Percentiles rank a stretch among this genome's conserved stretches.
Evolutionary conservation across 2,888 invertebrate genomes (phyloP).

Genomic region (Neocrepidodera transversa): DNA sequence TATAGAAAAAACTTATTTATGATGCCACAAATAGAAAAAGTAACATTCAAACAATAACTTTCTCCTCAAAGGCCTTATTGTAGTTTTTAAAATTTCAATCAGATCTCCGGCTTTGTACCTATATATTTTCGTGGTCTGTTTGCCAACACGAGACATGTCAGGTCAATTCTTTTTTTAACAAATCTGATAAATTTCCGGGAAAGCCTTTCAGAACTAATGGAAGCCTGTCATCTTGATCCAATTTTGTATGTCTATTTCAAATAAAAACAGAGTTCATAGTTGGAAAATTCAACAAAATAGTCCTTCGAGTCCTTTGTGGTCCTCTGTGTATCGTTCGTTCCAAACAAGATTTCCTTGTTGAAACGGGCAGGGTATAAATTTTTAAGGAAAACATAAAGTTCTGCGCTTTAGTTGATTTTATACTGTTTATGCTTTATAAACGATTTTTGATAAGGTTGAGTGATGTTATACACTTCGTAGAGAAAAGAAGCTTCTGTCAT

Average conservation of each 20-base stretch:
- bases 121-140: background rate
- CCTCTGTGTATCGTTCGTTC: constrained; percentile 42
- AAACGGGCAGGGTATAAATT: constrained; percentile 32
- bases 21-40: too few relatives aligned
- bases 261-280: constrained; percentile 33
- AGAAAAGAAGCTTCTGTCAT: too few relatives aligned
- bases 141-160: background rate
- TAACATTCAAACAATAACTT: too few relatives aligned
- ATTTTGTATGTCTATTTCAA: constrained; percentile 13
- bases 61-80: too few relatives aligned
- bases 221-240: constrained; percentile 1
- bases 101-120: too few relatives aligned
- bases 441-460: too few relatives aligned
- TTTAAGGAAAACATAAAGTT: constrained; percentile 17
- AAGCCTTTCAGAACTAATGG: constrained; percentile 2
- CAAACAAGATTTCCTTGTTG: constrained; percentile 42
- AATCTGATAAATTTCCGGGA: constrained; percentile 7
- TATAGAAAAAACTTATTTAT: too few relatives aligned
- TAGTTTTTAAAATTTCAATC: too few relatives aligned
- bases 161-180: background rate
- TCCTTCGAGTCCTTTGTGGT: constrained; percentile 35
- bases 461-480: too few relatives aligned
- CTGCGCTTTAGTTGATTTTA: constrained; percentile 18
- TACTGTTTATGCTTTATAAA: constrained; percentile 12
- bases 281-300: constrained; percentile 26